These are phyloP conservation scores for Lycopodina hypogea DNA, from an alignment of 37 sponge, comb jelly and placozoan species.

Conservation along the genomic window DNA sequence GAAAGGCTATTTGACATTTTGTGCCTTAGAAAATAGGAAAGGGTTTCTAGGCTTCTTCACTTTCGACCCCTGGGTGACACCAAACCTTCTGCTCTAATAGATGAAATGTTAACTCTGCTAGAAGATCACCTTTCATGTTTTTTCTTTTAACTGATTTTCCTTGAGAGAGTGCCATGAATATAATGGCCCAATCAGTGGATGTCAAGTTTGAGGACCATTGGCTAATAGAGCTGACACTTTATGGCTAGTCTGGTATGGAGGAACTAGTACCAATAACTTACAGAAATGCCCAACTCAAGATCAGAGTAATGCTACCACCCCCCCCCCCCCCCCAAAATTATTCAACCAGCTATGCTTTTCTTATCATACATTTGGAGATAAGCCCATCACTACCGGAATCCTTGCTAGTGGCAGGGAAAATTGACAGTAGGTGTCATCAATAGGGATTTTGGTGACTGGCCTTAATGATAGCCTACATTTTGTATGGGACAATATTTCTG, in stretches of 20 bases:
- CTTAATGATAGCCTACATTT: too few species aligned
- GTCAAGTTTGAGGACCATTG: neutral
- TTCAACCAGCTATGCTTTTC: neutral
- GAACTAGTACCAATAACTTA: too few species aligned
- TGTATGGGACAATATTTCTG: too few species aligned
- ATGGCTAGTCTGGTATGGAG: neutral
- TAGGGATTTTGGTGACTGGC: neutral
- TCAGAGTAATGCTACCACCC: too few species aligned
- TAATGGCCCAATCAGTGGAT: neutral
- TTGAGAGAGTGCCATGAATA: slow-evolving; percentile 1
- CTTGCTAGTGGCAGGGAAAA: too few species aligned
- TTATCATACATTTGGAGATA: neutral
- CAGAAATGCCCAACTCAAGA: too few species aligned
- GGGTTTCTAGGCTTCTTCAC: neutral
- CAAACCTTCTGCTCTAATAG: slow-evolving; percentile 1
- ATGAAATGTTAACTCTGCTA: slow-evolving; percentile 1
- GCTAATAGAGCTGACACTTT: neutral
- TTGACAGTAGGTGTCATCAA: neutral
- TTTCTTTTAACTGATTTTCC: slow-evolving; percentile 4
- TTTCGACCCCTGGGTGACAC: neutral
- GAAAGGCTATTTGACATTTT: neutral
- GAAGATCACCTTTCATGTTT: neutral
- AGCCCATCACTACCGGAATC: neutral
- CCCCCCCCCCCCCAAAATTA: neutral
- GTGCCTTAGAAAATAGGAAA: neutral